These are phyloP conservation scores for Eueides isabella DNA, from an alignment of 1,140 invertebrate genomes.

Conservation along the genomic window DNA sequence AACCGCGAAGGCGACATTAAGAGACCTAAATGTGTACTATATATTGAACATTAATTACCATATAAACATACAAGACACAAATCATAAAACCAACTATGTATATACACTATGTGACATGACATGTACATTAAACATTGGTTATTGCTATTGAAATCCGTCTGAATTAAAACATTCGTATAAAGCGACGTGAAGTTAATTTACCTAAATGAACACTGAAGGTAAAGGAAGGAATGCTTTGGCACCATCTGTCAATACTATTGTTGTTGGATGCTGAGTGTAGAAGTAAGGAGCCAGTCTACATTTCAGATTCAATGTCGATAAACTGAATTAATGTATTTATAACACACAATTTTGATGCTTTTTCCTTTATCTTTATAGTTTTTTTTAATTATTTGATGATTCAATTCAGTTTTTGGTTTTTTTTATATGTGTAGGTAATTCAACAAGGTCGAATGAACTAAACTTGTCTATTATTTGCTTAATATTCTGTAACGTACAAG, in stretches of 20 bases:
- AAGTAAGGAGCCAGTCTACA: background rate
- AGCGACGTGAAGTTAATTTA: slow-evolving; percentile 34
- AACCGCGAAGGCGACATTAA: slow-evolving; percentile 58
- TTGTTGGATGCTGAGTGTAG: slow-evolving; percentile 5
- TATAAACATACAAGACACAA: slow-evolving; percentile 52
- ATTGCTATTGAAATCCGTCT: slow-evolving; percentile 34
- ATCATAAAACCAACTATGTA: slow-evolving; percentile 49
- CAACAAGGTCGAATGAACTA: too few relatives aligned
- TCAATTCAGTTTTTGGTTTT: too few relatives aligned
- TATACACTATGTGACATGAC: slow-evolving; percentile 53
- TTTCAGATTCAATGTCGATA: too few relatives aligned
- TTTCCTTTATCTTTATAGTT: too few relatives aligned
- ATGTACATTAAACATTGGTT: slow-evolving; percentile 41
- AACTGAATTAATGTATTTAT: too few relatives aligned
- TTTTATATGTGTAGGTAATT: too few relatives aligned
- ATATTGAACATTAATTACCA: slow-evolving; percentile 53
- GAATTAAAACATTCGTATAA: slow-evolving; percentile 24
- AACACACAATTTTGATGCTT: too few relatives aligned
- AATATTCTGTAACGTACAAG: too few relatives aligned
- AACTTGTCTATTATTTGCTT: too few relatives aligned
- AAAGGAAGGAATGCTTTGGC: slow-evolving; percentile 50
- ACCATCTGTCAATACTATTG: slow-evolving; percentile 49
- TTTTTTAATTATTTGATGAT: too few relatives aligned
- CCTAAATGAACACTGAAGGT: slow-evolving; percentile 46
- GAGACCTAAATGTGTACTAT: slow-evolving; percentile 50